Conservation (phyloP, 23 tunicate species). For the Pegea sp. region DNA sequence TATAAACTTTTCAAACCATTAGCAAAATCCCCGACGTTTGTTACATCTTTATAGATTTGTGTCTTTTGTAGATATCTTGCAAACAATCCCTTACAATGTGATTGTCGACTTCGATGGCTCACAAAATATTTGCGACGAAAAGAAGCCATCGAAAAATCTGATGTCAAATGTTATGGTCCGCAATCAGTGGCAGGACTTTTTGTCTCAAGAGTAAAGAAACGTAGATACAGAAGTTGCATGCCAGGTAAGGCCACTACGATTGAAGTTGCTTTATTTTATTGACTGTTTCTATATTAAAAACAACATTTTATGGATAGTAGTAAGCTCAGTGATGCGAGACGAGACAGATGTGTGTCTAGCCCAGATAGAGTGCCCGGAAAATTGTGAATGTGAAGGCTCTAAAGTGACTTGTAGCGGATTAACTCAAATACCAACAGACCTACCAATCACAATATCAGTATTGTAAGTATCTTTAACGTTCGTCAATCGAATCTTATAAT, state of each 20-base stretch:
- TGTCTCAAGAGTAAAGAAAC: too few relatives aligned
- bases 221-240: too few relatives aligned
- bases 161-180: conserved; percentile 21
- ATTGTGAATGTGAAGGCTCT: conserved; percentile 20
- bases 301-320: too few relatives aligned
- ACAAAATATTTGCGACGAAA: conserved; percentile 13
- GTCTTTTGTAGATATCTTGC: conserved; percentile 20
- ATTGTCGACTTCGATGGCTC: conserved; percentile 31
- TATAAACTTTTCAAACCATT: too few relatives aligned
- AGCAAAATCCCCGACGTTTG: too few relatives aligned
- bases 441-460: conserved; percentile 21
- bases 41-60: background rate
- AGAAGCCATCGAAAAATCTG: conserved; percentile 26
- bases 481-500: background rate
- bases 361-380: conserved; percentile 14
- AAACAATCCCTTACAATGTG: conserved; percentile 25
- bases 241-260: too few relatives aligned
- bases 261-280: too few relatives aligned
- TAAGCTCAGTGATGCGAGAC: background rate
- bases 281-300: too few relatives aligned
- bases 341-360: conserved; percentile 6
- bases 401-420: conserved; percentile 25
- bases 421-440: conserved; percentile 21
- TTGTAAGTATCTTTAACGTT: conserved; percentile 13
- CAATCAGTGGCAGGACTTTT: conserved; percentile 1